Evolutionary conservation across 2,113 vertebrate genomes (phyloP), one percentile per base, ranked within the genome.

Genomic region (Phyllostomus discolor): DNA sequence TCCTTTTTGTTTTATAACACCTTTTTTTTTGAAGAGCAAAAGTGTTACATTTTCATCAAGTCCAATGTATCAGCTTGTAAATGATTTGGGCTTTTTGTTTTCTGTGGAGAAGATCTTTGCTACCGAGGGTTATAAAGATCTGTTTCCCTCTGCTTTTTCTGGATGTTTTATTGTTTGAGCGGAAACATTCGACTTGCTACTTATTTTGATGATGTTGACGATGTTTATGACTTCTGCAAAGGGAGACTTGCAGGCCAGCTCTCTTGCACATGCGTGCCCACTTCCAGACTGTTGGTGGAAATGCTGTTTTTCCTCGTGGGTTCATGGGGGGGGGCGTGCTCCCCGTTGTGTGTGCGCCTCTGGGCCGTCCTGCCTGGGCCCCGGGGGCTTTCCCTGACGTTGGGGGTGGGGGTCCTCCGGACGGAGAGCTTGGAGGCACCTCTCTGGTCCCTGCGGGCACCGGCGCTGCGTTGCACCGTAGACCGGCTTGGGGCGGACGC

Each of bases 1-100:
- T 20, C 64, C 35, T 95, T 95, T 64, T 79, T 35, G 8, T 86
- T 86, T 52, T 14, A 12, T 62, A 72, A 62, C 26, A 52, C 75
- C 90, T 1, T 54, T 31, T 54, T 31, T 86, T 87, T 75, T 81
- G 69, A 87, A 81, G 41, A 88, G 62, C 41, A 88, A 22, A 64
- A 14, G 64, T 73, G 89, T 79, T 79, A 57, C 79, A 24, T 64
- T 92, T 94, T 67, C 10, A 69, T 72, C 24, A 70, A 88, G 28
- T 38, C n/a, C 10, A 70, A 4, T 73, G 76, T 43, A 76, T 24
- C 52, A 28, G 1, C n/a, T 91, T 80, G 70, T 94, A 84, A 91
- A 15, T 54, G 52, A 94, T 76, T 78, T 64, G 24, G 67, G 52
- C 62, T 33, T 91, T 75, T 57, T 41, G 16, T 84, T 46, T 72